Base-by-base conservation (phyloP, 1,140 invertebrate genomes). In the Pseudomyrmex concolor region DNA sequence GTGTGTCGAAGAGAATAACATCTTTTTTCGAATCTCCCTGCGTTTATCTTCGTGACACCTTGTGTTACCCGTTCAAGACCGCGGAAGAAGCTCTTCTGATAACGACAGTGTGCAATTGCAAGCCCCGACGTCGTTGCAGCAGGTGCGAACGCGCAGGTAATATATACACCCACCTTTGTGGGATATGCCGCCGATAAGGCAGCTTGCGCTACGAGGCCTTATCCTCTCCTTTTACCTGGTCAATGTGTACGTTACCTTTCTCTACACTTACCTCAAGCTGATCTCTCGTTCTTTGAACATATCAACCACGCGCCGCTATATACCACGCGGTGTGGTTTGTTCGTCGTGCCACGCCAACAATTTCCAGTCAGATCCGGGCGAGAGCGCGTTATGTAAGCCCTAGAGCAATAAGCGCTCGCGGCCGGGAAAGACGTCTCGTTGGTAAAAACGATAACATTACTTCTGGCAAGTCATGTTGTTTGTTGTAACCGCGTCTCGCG, bases 381-480 rank as follows among this genome's bases (percentile, higher is more conserved):
- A 55, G 48, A 22, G 62, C 25, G 54, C 7, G 63, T 86, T 86
- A 45, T 59, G 70, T 17, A 85, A 86, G 0, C 34, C 34, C 34
- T 34, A 0, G 34, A 34, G 34, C 34, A 34, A 34, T 34, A 34
- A 34, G 34, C 34, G 34, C 34, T 34, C 25, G 59, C 34, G 13
- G 43, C 1, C 50, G 7, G 55, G 51, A 34, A 34, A 34, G 34
- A 34, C 34, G 34, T 12, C 55, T 64, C 43, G 59, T 59, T 84
- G 57, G 45, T 51, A 80, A 70, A 34, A 62, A 68, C 71, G 80
- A 85, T 85, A 83, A 85, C 64, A 85, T 86, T 83, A 71, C 54
- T 81, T 54, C 55, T 57, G 51, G 51, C 78, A 2, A 34, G 43
- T 66, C 43, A 34, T 34, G 34, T 34, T 34, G 34, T 34, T 34